Evolutionary conservation across 2,888 invertebrate genomes (phyloP).

Genomic region (Nomada fucata): DNA sequence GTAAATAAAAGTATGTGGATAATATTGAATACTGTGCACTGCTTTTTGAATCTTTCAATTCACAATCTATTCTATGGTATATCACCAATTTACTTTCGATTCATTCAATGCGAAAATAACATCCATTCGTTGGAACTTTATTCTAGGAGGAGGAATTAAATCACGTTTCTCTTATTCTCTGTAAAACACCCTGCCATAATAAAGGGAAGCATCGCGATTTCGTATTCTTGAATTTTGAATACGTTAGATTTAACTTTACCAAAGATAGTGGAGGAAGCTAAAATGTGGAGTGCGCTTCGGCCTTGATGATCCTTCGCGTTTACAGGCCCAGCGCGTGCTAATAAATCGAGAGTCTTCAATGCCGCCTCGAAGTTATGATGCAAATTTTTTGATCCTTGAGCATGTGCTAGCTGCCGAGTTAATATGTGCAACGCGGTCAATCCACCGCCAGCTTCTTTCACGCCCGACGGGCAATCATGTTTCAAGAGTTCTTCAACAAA

Average conservation of each 20-base stretch:
- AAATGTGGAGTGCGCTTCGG: slow-evolving; percentile 79
- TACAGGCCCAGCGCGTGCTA: slow-evolving; percentile 78
- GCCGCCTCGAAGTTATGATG: slow-evolving; percentile 76
- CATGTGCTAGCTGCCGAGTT: slow-evolving; percentile 76
- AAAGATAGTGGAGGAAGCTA: slow-evolving; percentile 76
- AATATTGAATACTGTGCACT: not conserved
- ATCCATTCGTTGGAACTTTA: too few species aligned
- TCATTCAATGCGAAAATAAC: not conserved
- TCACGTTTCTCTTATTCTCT: too few species aligned
- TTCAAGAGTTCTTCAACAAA: slow-evolving; percentile 79
- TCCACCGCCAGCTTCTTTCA: slow-evolving; percentile 80
- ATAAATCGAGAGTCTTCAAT: slow-evolving; percentile 73
- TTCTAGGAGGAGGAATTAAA: too few species aligned
- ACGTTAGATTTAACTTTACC: slow-evolving; percentile 55
- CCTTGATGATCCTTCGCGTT: slow-evolving; percentile 80
- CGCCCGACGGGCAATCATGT: slow-evolving; percentile 79
- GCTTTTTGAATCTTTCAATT: not conserved
- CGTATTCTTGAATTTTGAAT: not conserved
- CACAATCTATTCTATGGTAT: too few species aligned
- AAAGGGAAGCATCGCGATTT: too few species aligned
- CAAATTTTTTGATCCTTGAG: slow-evolving; percentile 71
- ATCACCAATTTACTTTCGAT: too few species aligned
- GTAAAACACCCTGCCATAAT: too few species aligned
- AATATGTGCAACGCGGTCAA: slow-evolving; percentile 79
- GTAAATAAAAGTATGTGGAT: not conserved